phyloP scores from a whole-genome alignment of 2,888 invertebrate genomes.

The Aleiodes alternator region DNA sequence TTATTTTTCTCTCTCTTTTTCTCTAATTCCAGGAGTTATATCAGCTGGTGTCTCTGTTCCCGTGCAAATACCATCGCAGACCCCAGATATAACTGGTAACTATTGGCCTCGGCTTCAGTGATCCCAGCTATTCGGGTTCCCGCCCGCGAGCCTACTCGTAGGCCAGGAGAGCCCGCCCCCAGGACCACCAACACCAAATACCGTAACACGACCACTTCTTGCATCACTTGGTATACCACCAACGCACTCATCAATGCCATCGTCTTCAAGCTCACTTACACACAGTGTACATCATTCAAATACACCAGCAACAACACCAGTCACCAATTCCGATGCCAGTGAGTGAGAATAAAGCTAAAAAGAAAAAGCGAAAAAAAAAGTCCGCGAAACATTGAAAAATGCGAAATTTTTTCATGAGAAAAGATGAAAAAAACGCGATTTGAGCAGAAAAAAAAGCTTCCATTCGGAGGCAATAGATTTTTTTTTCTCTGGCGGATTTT shows the following conservation, averaged over 20 bases:
- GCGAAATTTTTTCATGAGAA: background rate
- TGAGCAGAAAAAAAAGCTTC: too few species aligned
- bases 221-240: conserved; percentile 69
- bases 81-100: conserved; percentile 86
- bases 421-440: background rate
- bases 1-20: too few species aligned
- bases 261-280: conserved; percentile 9
- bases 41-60: conserved; percentile 95
- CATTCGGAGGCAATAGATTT: too few species aligned
- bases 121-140: conserved; percentile 94
- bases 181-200: conserved; percentile 76
- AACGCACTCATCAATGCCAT: conserved; percentile 58
- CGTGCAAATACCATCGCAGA: conserved; percentile 92
- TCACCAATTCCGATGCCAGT: conserved; percentile 72
- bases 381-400: background rate
- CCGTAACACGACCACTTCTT: conserved; percentile 73
- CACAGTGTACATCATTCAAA: conserved; percentile 47
- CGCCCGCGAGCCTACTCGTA: conserved; percentile 83
- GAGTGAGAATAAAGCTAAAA: conserved; percentile 64
- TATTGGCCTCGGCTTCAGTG: conserved; percentile 96
- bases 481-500: background rate
- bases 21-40: conserved; percentile 85
- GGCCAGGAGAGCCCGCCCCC: conserved; percentile 77
- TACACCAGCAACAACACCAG: conserved; percentile 62
- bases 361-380: background rate